Evolutionary conservation across 2,797 vertebrate genomes (phyloP).

Genomic region (Scolopax rusticola): DNA sequence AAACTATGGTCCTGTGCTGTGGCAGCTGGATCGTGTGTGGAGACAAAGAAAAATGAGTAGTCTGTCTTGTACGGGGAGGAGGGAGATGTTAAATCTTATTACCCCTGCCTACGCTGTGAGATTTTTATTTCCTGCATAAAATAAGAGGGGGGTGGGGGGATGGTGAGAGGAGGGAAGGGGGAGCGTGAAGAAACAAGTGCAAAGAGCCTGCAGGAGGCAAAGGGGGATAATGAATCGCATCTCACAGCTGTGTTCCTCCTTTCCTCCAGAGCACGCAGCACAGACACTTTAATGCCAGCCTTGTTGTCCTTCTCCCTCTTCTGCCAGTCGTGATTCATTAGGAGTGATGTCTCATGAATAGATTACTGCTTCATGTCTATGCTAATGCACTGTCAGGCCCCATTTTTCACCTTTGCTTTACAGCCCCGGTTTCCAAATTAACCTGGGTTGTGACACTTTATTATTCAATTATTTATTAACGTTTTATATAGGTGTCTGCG

Average conservation of each 20-base stretch:
- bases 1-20: accelerated
- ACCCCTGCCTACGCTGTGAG: not conserved
- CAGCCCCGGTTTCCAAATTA: conserved; percentile 9
- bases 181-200: not conserved
- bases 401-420: conserved; percentile 44
- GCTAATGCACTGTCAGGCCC: conserved; percentile 42
- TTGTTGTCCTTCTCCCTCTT: not conserved
- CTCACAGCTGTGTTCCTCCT: conserved; percentile 3
- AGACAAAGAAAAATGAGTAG: not conserved
- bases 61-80: not conserved
- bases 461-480: conserved; percentile 30
- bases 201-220: not conserved
- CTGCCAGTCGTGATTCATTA: conserved; percentile 53
- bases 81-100: not conserved
- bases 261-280: not conserved
- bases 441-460: conserved; percentile 7
- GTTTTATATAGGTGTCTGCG: not conserved
- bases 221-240: not conserved
- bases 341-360: conserved; percentile 13
- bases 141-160: not conserved
- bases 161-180: not conserved
- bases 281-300: conserved; percentile 1
- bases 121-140: not conserved
- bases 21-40: accelerated
- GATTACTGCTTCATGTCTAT: conserved; percentile 23